Evolutionary conservation across 2,113 vertebrate species (phyloP).

Genomic region (Climacteris rufus): DNA sequence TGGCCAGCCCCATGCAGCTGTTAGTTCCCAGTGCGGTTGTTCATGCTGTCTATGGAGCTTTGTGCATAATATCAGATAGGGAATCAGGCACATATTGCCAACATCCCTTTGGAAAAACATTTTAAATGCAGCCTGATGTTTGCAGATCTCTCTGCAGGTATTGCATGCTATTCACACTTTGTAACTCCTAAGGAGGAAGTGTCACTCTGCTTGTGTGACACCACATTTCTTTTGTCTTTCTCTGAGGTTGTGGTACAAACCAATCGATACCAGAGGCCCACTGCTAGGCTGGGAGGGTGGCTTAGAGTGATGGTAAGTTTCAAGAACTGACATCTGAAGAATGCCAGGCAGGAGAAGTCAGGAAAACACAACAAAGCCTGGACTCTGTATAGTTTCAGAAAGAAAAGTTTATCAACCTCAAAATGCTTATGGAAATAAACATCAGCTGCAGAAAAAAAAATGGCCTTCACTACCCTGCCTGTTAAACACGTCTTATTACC

Average conservation of each 20-base stretch:
- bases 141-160: background rate
- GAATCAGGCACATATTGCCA: background rate
- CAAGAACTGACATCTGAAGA: background rate
- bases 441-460: background rate
- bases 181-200: background rate
- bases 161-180: background rate
- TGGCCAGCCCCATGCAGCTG: background rate
- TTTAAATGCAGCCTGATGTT: background rate
- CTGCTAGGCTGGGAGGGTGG: background rate
- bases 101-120: background rate
- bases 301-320: background rate
- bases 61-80: background rate
- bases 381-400: background rate
- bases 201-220: too few relatives aligned
- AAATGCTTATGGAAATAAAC: background rate
- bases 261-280: background rate
- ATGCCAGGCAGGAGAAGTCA: background rate
- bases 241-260: background rate
- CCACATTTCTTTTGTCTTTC: background rate
- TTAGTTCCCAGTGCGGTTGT: background rate
- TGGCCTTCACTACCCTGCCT: background rate
- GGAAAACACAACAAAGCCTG: background rate
- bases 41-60: background rate
- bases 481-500: background rate
- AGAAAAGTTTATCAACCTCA: background rate